Conservation (phyloP, 1,140 invertebrate species). For the Bombus polaris region DNA sequence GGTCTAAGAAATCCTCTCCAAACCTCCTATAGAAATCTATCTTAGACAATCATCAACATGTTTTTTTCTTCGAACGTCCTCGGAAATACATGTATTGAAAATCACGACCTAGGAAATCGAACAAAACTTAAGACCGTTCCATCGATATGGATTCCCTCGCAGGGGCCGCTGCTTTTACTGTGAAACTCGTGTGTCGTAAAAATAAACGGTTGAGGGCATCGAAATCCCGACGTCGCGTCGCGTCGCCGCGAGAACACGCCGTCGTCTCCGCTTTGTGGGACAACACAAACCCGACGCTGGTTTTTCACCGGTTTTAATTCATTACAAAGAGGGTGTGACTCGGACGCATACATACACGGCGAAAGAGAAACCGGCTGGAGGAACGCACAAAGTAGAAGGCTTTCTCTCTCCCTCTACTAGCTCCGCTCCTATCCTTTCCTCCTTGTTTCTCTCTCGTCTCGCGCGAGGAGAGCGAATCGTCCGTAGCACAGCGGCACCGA, state of each 20-base stretch:
- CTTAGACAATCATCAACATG: too few relatives aligned
- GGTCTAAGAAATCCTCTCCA: not conserved
- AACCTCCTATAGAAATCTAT: too few relatives aligned
- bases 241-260: constrained; percentile 18
- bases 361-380: constrained; percentile 8
- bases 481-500: constrained; percentile 57
- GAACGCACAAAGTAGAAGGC: constrained; percentile 51
- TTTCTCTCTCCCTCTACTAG: constrained; percentile 25
- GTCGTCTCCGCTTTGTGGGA: constrained; percentile 50
- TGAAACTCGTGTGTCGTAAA: constrained; percentile 1
- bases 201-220: constrained; percentile 33
- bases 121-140: not conserved
- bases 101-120: constrained; percentile 1
- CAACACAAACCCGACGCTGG: constrained; percentile 30
- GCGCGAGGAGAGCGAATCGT: constrained; percentile 53
- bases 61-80: not conserved
- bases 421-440: not conserved
- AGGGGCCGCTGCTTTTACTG: not conserved
- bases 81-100: not conserved
- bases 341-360: constrained; percentile 58
- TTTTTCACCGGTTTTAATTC: constrained; percentile 66
- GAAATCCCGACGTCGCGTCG: constrained; percentile 37
- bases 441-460: constrained; percentile 26
- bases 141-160: not conserved
- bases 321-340: constrained; percentile 68